These are phyloP conservation scores for Indicator indicator DNA, from an alignment of 2,113 vertebrate genomes.

Conservation along the genomic window DNA sequence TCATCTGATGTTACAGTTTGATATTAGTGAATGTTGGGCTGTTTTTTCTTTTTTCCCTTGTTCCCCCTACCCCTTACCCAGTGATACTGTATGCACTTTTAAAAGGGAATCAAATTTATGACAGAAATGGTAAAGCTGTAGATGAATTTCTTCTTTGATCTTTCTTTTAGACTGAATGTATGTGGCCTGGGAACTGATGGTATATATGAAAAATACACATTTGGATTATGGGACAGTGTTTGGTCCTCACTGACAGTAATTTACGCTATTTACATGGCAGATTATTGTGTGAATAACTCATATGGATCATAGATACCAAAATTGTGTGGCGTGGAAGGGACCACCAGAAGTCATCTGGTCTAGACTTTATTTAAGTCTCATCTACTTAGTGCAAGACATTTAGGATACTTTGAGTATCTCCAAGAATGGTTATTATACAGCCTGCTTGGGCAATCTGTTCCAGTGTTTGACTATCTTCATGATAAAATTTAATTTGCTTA, in stretches of 20 bases:
- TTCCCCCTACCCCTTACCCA: not conserved
- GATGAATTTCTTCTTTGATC: not conserved
- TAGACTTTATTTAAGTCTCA: no score
- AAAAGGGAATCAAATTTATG: not conserved
- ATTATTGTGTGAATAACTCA: not conserved
- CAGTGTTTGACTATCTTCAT: no score
- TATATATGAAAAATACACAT: not conserved
- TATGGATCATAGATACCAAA: not conserved
- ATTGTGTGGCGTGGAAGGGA: not conserved
- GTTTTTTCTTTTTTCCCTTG: not conserved
- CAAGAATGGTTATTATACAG: no score
- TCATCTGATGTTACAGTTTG: not conserved
- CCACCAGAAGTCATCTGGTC: no score
- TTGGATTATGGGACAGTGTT: not conserved
- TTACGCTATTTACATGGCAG: not conserved
- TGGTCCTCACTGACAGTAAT: not conserved
- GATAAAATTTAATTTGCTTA: no score
- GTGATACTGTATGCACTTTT: not conserved
- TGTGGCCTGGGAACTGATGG: not conserved
- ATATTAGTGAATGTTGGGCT: not conserved
- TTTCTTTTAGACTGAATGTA: not conserved
- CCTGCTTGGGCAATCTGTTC: no score
- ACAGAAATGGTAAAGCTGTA: not conserved
- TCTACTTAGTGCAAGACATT: no score
- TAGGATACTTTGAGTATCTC: no score